phyloP scores from a whole-genome alignment of 2,797 vertebrate species.

The Tinamus major region DNA sequence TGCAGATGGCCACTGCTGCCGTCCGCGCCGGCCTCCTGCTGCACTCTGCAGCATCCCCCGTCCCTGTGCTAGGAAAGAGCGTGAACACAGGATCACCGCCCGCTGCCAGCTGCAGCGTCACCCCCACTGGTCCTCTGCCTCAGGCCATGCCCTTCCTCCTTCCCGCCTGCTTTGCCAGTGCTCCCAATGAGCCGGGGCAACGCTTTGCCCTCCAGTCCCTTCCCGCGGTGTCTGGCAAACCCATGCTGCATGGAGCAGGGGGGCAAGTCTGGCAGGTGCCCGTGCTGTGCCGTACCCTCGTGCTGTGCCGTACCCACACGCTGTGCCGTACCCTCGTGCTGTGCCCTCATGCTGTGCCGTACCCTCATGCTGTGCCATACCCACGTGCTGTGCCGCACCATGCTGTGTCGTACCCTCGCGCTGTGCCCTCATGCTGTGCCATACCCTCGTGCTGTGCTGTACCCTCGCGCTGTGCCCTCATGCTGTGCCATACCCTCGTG shows the following conservation, averaged over 20 bases:
- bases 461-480: no score
- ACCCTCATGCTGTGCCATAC: no score
- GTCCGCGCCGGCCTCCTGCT: neutral
- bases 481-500: no score
- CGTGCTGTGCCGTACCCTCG: no score
- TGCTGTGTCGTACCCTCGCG: no score
- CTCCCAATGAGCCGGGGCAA: neutral
- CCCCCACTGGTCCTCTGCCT: no score
- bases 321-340: no score
- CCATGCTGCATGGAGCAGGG: accelerated
- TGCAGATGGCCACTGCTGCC: accelerated
- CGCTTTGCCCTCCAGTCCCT: neutral
- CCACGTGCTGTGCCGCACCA: no score
- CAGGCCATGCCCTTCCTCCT: neutral
- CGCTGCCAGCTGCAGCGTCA: accelerated
- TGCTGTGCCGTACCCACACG: no score
- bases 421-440: no score
- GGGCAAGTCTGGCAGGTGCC: neutral
- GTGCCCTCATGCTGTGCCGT: no score
- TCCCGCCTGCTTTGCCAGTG: neutral
- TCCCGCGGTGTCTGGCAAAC: neutral
- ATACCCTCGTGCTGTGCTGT: no score
- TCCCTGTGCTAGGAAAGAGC: accelerated
- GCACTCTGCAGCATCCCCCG: neutral
- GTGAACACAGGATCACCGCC: neutral